phyloP scores from a whole-genome alignment of 2,113 vertebrate genomes.

The Lates calcarifer region DNA sequence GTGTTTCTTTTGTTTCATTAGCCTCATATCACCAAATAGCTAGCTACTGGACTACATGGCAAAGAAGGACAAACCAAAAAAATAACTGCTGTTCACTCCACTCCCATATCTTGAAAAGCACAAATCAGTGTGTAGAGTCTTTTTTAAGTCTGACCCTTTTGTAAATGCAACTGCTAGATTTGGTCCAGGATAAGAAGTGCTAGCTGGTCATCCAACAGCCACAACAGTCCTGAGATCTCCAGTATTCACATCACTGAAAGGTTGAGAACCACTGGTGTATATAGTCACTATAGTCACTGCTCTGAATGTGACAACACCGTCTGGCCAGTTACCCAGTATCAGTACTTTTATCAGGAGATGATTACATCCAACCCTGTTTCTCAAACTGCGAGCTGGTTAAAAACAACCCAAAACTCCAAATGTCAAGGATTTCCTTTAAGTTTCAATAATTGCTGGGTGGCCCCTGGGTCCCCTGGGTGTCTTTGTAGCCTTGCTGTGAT shows the following conservation, averaged over 20 bases:
- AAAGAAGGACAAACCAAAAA: too few relatives aligned
- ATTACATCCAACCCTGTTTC: constrained; percentile 1
- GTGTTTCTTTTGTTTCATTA: not conserved
- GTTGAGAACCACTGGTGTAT: not conserved
- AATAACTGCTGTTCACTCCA: not conserved
- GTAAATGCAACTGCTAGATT: not conserved
- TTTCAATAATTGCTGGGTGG: constrained; percentile 27
- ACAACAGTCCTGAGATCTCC: not conserved
- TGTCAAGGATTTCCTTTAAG: constrained; percentile 37
- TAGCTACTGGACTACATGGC: too few relatives aligned
- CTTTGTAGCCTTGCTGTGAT: constrained; percentile 25
- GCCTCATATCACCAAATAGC: too few relatives aligned
- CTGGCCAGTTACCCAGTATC: not conserved
- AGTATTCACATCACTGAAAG: not conserved
- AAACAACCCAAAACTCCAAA: constrained; percentile 21
- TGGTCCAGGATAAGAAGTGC: not conserved
- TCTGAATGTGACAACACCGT: not conserved
- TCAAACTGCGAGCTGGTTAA: not conserved
- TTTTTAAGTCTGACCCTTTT: not conserved
- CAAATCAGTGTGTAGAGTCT: not conserved
- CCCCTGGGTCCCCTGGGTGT: constrained; percentile 31
- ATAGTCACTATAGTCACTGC: not conserved
- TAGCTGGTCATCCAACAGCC: not conserved
- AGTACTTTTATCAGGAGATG: not conserved
- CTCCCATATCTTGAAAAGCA: not conserved